Evolutionary conservation across 2,888 invertebrate species (phyloP).

Genomic region (Microctonus hyperodae): DNA sequence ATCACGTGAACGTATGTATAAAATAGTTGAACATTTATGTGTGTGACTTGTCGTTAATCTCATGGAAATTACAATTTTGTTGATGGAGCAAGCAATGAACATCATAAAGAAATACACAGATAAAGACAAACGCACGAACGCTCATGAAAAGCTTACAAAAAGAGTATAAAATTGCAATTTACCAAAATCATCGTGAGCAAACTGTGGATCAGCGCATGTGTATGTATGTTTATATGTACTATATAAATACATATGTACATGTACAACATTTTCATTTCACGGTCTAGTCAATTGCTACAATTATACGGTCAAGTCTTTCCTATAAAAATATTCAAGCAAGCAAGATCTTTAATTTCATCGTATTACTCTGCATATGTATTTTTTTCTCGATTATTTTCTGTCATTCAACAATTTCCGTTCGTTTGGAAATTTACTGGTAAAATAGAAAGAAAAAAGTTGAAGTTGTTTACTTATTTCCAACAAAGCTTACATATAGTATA

Average conservation of each 20-base stretch:
- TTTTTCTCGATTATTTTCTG: not conserved
- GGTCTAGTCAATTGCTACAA: not conserved
- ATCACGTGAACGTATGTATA: too few relatives aligned
- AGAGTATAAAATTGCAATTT: not conserved
- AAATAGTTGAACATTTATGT: too few relatives aligned
- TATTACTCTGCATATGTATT: not conserved
- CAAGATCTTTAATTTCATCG: not conserved
- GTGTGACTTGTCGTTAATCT: not conserved
- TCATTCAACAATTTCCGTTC: not conserved
- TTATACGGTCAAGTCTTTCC: not conserved
- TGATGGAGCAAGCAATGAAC: not conserved
- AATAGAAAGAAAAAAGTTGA: not conserved
- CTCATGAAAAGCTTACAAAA: not conserved
- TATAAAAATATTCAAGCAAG: not conserved
- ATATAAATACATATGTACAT: not conserved
- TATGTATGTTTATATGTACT: not conserved
- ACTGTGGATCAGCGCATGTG: not conserved
- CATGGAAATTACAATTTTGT: not conserved
- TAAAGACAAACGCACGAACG: not conserved
- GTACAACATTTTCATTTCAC: not conserved
- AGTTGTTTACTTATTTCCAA: not conserved
- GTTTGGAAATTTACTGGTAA: not conserved
- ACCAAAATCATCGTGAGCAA: not conserved
- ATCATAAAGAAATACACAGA: not conserved
- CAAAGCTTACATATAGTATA: too few relatives aligned